A percentile compares a stretch with the other conserved stretches of the same genome.
These are phyloP conservation scores for Elgaria multicarinata DNA, from an alignment of 2,113 vertebrate species.

Conservation along the genomic window DNA sequence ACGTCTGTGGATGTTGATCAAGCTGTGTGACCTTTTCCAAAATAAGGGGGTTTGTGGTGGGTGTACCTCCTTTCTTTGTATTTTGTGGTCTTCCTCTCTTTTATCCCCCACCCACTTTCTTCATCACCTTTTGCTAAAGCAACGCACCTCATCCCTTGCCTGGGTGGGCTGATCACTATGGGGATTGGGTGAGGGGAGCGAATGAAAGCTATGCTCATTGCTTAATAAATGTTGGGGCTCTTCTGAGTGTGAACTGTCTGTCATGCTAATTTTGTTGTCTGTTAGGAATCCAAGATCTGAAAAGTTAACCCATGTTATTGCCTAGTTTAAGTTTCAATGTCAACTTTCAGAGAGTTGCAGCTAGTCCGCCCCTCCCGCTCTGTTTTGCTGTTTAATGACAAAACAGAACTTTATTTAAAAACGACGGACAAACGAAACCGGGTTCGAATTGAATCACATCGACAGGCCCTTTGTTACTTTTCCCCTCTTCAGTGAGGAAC, in stretches of 20 bases:
- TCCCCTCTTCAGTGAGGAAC: slow-evolving; percentile 71
- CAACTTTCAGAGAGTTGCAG: slow-evolving; percentile 12
- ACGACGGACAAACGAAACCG: neutral
- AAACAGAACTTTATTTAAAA: slow-evolving; percentile 49
- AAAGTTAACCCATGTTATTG: slow-evolving; percentile 33
- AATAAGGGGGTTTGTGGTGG: slow-evolving; percentile 41
- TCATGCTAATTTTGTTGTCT: slow-evolving; percentile 73
- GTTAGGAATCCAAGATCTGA: slow-evolving; percentile 62
- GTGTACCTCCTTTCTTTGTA: slow-evolving; percentile 65
- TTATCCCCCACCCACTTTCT: slow-evolving; percentile 55
- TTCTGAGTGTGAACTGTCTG: slow-evolving; percentile 75
- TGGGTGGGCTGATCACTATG: slow-evolving; percentile 66
- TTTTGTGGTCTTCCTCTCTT: slow-evolving; percentile 63
- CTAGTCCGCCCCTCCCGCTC: slow-evolving; percentile 26
- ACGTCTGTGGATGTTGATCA: slow-evolving; percentile 22
- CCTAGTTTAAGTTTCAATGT: slow-evolving; percentile 38
- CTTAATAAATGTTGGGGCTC: slow-evolving; percentile 75
- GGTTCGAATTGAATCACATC: neutral
- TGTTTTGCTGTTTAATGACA: slow-evolving; percentile 46
- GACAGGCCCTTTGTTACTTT: slow-evolving; percentile 48
- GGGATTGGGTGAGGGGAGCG: slow-evolving; percentile 49
- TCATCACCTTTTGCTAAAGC: slow-evolving; percentile 75
- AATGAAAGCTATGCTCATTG: slow-evolving; percentile 74
- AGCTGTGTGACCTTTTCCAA: slow-evolving; percentile 26
- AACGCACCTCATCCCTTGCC: slow-evolving; percentile 65